These are phyloP conservation scores for Watsonalla cultraria DNA, from an alignment of 2,888 invertebrate species.

Conservation along the genomic window DNA sequence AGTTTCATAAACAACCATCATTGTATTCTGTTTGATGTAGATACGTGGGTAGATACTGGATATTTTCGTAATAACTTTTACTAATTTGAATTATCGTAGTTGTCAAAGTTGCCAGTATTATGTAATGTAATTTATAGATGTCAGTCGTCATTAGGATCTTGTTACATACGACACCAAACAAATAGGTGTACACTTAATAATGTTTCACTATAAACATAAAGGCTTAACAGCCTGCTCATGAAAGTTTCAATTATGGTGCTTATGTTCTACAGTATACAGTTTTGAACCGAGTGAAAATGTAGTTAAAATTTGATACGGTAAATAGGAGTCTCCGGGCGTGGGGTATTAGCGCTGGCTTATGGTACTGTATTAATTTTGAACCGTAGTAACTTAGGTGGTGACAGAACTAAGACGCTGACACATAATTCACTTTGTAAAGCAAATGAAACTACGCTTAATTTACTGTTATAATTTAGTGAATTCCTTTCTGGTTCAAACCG, in stretches of 20 bases:
- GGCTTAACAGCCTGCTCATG: conserved; percentile 30
- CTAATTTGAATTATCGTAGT: conserved; percentile 2
- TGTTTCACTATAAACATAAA: conserved; percentile 48
- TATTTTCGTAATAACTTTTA: neutral
- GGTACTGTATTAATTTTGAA: conserved; percentile 79
- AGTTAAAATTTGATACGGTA: conserved; percentile 68
- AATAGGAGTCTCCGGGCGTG: conserved; percentile 60
- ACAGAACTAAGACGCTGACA: conserved; percentile 77
- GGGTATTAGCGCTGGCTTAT: conserved; percentile 75
- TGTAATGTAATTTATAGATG: conserved; percentile 62
- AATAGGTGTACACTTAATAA: conserved; percentile 76
- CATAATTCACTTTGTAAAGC: conserved; percentile 77
- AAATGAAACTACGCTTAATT: conserved; percentile 78
- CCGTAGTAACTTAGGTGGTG: conserved; percentile 77
- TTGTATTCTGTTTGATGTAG: too few relatives aligned
- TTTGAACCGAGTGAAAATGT: conserved; percentile 21
- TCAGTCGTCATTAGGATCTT: conserved; percentile 70
- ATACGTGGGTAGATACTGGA: too few relatives aligned
- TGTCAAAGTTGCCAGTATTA: conserved; percentile 15
- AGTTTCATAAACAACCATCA: too few relatives aligned
- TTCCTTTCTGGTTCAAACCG: conserved; percentile 58
- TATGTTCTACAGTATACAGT: conserved; percentile 23
- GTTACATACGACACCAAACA: conserved; percentile 74
- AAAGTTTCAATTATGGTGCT: conserved; percentile 18
- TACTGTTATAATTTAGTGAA: conserved; percentile 76